Percentiles rank a stretch among this genome's conserved stretches.
Conservation (phyloP, 2,797 vertebrate species). For the Choloepus didactylus region DNA sequence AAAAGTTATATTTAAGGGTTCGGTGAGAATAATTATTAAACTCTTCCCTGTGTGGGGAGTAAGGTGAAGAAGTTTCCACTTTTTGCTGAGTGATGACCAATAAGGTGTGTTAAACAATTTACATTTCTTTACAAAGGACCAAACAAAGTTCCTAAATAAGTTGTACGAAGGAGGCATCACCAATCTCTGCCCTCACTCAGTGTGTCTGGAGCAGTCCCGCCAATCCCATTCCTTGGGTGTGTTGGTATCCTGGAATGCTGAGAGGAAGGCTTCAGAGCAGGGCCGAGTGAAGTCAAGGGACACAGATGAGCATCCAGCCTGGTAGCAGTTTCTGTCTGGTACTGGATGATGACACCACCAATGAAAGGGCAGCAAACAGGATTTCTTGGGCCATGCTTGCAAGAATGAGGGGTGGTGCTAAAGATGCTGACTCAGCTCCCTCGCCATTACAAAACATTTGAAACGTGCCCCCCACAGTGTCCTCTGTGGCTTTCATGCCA, state of each 20-base stretch:
- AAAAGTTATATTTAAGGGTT: conserved; percentile 24
- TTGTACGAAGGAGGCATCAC: neutral
- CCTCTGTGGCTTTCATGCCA: neutral
- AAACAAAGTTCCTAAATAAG: neutral
- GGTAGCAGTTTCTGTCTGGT: neutral
- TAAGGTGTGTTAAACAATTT: neutral
- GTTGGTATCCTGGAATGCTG: neutral
- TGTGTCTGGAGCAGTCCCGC: neutral
- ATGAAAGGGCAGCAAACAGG: neutral
- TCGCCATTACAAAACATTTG: neutral
- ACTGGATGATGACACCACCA: neutral
- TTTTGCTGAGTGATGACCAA: neutral
- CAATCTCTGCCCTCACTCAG: neutral
- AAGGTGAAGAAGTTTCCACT: neutral
- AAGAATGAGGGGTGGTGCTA: neutral
- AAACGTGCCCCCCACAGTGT: neutral
- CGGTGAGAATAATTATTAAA: conserved; percentile 45
- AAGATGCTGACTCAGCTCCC: neutral
- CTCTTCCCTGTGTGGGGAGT: neutral
- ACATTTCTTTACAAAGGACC: neutral
- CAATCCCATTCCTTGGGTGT: neutral
- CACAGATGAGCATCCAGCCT: neutral
- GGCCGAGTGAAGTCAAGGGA: neutral
- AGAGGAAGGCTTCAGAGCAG: neutral
- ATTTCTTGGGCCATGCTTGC: neutral